A percentile compares a stretch with the other conserved stretches of the same genome.
Conservation (phyloP, 2,113 vertebrate species). For the Tachuris rubrigastra region DNA sequence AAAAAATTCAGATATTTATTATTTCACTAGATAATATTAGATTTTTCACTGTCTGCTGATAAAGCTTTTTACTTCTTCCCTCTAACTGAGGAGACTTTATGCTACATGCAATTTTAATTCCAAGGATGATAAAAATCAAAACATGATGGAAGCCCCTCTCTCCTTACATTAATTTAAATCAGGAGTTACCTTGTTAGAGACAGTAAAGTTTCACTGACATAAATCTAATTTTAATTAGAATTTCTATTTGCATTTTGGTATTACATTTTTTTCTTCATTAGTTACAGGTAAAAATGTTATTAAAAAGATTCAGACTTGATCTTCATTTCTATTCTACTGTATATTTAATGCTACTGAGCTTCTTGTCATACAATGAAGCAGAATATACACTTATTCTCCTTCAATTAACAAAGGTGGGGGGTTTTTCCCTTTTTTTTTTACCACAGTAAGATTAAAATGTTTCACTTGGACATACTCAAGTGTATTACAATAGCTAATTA, state of each 20-base stretch:
- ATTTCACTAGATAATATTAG: neutral
- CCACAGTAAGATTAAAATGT: neutral
- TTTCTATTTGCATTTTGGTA: neutral
- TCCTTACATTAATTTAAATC: neutral
- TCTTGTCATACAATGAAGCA: neutral
- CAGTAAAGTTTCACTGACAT: neutral
- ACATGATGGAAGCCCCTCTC: neutral
- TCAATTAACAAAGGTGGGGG: neutral
- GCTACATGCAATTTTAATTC: neutral
- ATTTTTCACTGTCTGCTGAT: neutral
- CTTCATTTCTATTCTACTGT: neutral
- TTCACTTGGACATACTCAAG: neutral
- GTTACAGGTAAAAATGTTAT: neutral
- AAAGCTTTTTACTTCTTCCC: neutral
- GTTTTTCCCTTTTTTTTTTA: neutral
- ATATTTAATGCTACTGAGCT: neutral
- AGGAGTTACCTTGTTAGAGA: neutral
- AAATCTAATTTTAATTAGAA: neutral
- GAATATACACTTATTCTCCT: neutral
- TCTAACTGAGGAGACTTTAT: neutral
- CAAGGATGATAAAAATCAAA: neutral
- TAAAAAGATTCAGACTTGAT: neutral
- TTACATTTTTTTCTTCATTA: conserved; percentile 1
- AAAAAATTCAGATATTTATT: neutral
- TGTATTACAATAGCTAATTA: neutral